These are phyloP conservation scores for Mugil cephalus DNA, from an alignment of 2,113 vertebrate genomes.

Conservation along the genomic window DNA sequence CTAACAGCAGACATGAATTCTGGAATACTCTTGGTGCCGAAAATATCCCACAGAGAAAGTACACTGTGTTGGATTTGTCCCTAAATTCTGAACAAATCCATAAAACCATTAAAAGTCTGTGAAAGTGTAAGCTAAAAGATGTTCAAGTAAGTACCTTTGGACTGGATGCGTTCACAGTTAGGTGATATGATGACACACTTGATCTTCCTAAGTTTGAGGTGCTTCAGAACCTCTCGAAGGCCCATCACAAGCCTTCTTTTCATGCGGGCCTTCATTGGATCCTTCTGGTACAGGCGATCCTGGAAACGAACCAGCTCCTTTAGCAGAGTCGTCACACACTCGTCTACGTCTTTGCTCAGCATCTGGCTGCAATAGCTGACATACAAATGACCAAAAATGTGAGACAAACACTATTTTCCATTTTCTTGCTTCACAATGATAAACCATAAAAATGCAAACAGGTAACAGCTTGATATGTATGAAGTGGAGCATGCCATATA, in stretches of 20 bases:
- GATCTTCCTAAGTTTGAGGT: slow-evolving; percentile 93
- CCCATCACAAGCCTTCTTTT: slow-evolving; percentile 97
- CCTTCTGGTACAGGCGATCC: slow-evolving; percentile 97
- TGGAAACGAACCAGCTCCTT: slow-evolving; percentile 97
- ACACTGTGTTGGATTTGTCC: not conserved
- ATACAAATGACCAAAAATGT: not conserved
- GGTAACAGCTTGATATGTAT: no score
- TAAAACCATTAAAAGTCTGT: no score
- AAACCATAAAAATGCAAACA: no score
- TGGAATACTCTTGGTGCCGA: no score
- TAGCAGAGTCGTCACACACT: slow-evolving; percentile 90
- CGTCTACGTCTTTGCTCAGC: slow-evolving; percentile 95
- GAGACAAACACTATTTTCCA: not conserved
- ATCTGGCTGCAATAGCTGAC: slow-evolving; percentile 96
- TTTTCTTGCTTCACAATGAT: no score
- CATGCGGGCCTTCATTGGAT: slow-evolving; percentile 96
- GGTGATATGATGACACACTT: slow-evolving; percentile 98
- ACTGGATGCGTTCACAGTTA: slow-evolving; percentile 96
- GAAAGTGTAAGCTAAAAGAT: not conserved
- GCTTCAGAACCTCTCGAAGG: slow-evolving; percentile 94
- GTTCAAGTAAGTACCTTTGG: slow-evolving; percentile 87
- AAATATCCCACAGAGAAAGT: no score
- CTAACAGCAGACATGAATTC: no score
- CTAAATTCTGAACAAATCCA: not conserved
- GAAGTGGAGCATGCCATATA: not conserved